Percentiles rank a stretch among this genome's conserved stretches.
These are phyloP conservation scores for Lethenteron reissneri DNA, from an alignment of 2,113 vertebrate genomes.

Conservation along the genomic window DNA sequence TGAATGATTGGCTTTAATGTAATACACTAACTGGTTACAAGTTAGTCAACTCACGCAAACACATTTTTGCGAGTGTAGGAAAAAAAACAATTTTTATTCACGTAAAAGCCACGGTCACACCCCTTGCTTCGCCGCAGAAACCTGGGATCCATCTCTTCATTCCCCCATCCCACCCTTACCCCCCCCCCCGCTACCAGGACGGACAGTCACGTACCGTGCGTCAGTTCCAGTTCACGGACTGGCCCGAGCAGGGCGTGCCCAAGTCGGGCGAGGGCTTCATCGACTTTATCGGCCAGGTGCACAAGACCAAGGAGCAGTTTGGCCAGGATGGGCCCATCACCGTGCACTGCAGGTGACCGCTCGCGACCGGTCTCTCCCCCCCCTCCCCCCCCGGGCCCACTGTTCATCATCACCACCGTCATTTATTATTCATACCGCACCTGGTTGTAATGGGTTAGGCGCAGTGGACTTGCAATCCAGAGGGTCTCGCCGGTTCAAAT, in stretches of 20 bases:
- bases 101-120: too few species aligned
- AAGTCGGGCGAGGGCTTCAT: slow-evolving; percentile 94
- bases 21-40: too few species aligned
- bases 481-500: not conserved
- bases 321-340: slow-evolving; percentile 94
- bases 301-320: slow-evolving; percentile 99
- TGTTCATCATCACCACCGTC: accelerated
- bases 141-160: too few species aligned
- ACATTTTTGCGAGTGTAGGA: too few species aligned
- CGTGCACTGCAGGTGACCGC: slow-evolving; percentile 75
- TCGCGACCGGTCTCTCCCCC: slow-evolving; percentile 11
- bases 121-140: too few species aligned
- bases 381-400: accelerated
- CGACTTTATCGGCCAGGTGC: slow-evolving; percentile 89
- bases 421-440: not conserved
- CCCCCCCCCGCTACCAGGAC: slow-evolving; percentile 28
- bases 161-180: too few species aligned
- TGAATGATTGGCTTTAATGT: too few species aligned
- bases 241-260: slow-evolving; percentile 86
- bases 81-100: too few species aligned
- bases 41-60: too few species aligned
- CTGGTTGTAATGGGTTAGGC: not conserved
- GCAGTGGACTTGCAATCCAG: not conserved
- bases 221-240: slow-evolving; percentile 98
- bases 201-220: slow-evolving; percentile 86